Evolutionary conservation across 2,113 vertebrate genomes (phyloP), one percentile per base, ranked within the genome.

Genomic region (Sclerurus mexicanus): DNA sequence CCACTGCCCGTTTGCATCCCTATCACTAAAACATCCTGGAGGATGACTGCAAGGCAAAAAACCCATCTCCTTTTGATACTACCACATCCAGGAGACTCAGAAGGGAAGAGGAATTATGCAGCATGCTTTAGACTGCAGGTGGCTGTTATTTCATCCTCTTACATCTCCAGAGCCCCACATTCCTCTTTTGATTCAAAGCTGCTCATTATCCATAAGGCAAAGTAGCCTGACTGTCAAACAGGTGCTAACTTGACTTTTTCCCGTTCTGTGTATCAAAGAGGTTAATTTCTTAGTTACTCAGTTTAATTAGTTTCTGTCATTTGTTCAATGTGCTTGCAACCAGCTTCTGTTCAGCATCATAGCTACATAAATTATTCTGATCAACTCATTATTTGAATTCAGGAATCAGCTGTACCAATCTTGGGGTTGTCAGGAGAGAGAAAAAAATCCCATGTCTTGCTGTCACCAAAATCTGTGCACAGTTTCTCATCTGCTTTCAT

Each of bases 401-500:
- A 60, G 60, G 64, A 88, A 90, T 90, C 79, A 55, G 33, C 42
- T 86, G 82, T 31, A 83, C 76, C 75, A 56, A 21, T 78, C 83
- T 56, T 56, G 50, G 37, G 47, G 44, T 7, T 96, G 73, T 42
- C 83, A 86, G 10, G 39, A 90, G 42, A 79, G n/a, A 85, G n/a
- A 80, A 39, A 80, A 85, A 60, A 28, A 89, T 47, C 86, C 60
- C 20, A 39, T 59, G 42, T 49, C 88, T 95, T 56, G 27, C 71
- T 96, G 89, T 80, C 63, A 79, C n/a, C 64, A 40, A 83, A 96
- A 89, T 82, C 90, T 95, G 92, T 40, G 90, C 79, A 18, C 30
- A 62, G 44, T 49, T 93, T 73, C 76, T 95, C 76, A 87, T 68
- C 92, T 50, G 90, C 73, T 90, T 95, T 92, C 40, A 68, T 95